These are phyloP conservation scores for Drosophila trichaetosa DNA, from an alignment of 2,888 invertebrate genomes.

Conservation along the genomic window DNA sequence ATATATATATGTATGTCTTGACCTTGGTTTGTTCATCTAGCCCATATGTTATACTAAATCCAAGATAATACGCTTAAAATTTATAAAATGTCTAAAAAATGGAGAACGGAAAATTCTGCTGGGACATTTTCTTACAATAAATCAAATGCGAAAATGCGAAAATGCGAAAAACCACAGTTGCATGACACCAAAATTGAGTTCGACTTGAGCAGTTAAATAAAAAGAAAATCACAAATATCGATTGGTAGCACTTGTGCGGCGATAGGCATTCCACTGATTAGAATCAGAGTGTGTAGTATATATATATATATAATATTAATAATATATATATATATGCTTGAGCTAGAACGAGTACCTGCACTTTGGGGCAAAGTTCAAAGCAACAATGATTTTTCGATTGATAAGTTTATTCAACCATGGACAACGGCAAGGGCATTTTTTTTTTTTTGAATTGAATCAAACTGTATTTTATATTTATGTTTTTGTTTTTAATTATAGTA, in stretches of 20 bases:
- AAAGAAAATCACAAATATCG: slow-evolving; percentile 17
- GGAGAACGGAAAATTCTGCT: slow-evolving; percentile 7
- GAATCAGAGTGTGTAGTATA: background rate
- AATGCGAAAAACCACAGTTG: slow-evolving; percentile 16
- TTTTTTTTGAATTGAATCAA: slow-evolving; percentile 13
- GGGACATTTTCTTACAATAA: slow-evolving; percentile 40
- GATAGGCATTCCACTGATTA: slow-evolving; percentile 35
- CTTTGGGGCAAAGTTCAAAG: slow-evolving; percentile 49
- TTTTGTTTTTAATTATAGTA: slow-evolving; percentile 7
- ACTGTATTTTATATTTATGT: background rate
- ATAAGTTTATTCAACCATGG: slow-evolving; percentile 61
- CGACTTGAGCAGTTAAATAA: background rate
- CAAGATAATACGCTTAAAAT: slow-evolving; percentile 43
- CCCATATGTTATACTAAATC: slow-evolving; percentile 38
- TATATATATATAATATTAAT: background rate
- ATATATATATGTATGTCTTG: background rate
- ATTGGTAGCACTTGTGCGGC: slow-evolving; percentile 9
- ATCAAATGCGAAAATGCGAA: slow-evolving; percentile 41
- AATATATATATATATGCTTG: background rate
- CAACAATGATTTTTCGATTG: slow-evolving; percentile 39
- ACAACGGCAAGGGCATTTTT: slow-evolving; percentile 50
- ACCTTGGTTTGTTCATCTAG: background rate
- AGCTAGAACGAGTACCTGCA: slow-evolving; percentile 26
- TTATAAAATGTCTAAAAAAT: slow-evolving; percentile 22
- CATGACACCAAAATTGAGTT: slow-evolving; percentile 29